Percentiles rank a stretch among this genome's conserved stretches.
These are phyloP conservation scores for Ibycter americanus DNA, from an alignment of 2,797 vertebrate genomes.

Conservation along the genomic window DNA sequence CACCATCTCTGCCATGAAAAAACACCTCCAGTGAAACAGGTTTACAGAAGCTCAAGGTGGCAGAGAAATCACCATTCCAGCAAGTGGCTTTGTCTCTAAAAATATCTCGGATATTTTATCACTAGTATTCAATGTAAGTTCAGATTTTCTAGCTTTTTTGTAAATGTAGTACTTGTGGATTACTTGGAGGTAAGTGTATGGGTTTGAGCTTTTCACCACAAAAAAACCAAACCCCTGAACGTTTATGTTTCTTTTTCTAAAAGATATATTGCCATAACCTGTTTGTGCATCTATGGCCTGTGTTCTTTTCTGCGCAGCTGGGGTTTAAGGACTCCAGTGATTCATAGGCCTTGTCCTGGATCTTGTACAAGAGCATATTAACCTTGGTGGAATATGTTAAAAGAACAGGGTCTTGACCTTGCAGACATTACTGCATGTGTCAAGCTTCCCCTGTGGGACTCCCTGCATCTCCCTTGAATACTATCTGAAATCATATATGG, in stretches of 20 bases:
- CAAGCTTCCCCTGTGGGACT: not conserved
- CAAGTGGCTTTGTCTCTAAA: not conserved
- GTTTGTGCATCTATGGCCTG: not conserved
- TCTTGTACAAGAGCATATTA: not conserved
- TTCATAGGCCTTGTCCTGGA: not conserved
- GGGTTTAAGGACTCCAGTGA: not conserved
- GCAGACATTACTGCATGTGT: not conserved
- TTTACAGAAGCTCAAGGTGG: not conserved
- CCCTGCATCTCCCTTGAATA: not conserved
- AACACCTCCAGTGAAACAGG: not conserved
- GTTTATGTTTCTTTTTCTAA: not conserved
- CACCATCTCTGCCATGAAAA: not conserved
- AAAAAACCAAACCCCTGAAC: rapidly evolving
- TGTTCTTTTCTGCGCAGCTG: not conserved
- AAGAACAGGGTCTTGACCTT: not conserved
- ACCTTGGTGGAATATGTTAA: not conserved
- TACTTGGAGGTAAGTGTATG: not conserved
- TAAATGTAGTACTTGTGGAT: not conserved
- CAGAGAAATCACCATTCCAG: not conserved
- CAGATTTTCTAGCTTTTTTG: not conserved
- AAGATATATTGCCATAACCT: not conserved
- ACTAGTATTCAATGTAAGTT: not conserved
- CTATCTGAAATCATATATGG: not conserved
- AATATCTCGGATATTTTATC: not conserved
- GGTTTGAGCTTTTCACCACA: not conserved